Conservation (phyloP, 2,113 vertebrate genomes). For the Eupsittula cactorum region DNA sequence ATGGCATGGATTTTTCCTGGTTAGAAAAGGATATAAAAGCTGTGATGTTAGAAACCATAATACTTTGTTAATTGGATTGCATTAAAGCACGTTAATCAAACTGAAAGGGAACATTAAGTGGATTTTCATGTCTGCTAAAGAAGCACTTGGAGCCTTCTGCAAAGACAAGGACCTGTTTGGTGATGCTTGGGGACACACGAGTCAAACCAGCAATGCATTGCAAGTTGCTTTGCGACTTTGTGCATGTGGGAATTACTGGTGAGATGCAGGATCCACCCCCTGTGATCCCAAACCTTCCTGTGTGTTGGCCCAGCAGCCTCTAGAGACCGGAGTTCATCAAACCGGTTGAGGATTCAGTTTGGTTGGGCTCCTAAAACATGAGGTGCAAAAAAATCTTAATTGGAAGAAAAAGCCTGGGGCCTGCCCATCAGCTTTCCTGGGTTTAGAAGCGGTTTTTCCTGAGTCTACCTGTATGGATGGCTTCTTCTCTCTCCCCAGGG, state of each 20-base stretch:
- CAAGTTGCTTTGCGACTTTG: rapidly evolving
- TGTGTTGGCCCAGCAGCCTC: background rate
- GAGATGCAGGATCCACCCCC: background rate
- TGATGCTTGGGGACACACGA: background rate
- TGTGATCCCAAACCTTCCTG: background rate
- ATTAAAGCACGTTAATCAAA: conserved; percentile 50
- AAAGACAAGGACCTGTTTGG: background rate
- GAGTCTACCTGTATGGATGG: background rate
- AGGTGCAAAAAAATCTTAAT: background rate
- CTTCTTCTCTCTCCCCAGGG: background rate
- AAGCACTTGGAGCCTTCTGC: background rate
- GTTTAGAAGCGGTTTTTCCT: background rate
- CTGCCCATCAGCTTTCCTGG: background rate
- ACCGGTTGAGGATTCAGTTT: background rate
- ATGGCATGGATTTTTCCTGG: conserved; percentile 32
- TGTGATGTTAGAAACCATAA: conserved; percentile 32
- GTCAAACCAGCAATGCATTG: background rate
- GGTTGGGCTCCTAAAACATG: background rate
- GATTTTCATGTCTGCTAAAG: conserved; percentile 3
- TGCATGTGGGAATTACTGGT: background rate
- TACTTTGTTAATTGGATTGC: conserved; percentile 57
- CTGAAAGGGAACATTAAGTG: conserved; percentile 11
- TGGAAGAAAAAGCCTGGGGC: background rate
- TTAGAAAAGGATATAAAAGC: conserved; percentile 24
- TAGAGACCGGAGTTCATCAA: background rate